Conservation (phyloP, 2,113 vertebrate genomes). For the Sialia sialis region DNA sequence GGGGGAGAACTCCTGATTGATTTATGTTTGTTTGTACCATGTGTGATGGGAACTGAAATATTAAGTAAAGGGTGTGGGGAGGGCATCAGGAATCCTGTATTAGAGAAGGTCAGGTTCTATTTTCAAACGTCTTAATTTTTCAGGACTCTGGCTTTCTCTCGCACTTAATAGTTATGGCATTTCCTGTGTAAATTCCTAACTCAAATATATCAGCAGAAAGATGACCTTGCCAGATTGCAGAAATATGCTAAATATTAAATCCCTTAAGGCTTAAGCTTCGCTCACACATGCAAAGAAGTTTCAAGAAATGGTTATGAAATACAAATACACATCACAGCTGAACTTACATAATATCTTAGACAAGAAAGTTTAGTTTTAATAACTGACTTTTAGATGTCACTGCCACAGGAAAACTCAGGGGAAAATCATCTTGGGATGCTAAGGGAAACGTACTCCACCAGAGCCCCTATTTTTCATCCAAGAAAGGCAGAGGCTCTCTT, state of each 20-base stretch:
- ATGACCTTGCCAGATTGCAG: constrained; percentile 59
- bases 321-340: neutral
- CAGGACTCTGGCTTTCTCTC: neutral
- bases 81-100: neutral
- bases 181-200: constrained; percentile 46
- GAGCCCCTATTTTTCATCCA: neutral
- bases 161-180: constrained; percentile 29
- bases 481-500: neutral
- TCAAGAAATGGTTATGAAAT: constrained; percentile 46
- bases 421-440: neutral
- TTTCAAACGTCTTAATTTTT: constrained; percentile 19
- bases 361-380: neutral
- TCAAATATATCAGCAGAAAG: constrained; percentile 45
- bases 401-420: neutral
- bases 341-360: constrained; percentile 11
- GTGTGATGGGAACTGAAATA: neutral
- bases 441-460: neutral
- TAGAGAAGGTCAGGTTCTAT: constrained; percentile 26
- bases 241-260: constrained; percentile 52
- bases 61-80: neutral
- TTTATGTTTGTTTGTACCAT: neutral
- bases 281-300: constrained; percentile 39
- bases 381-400: neutral
- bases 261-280: constrained; percentile 15
- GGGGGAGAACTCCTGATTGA: neutral